These are phyloP conservation scores for Rhabdophis nuchalis DNA, from an alignment of 2,797 vertebrate species.

Conservation along the genomic window DNA sequence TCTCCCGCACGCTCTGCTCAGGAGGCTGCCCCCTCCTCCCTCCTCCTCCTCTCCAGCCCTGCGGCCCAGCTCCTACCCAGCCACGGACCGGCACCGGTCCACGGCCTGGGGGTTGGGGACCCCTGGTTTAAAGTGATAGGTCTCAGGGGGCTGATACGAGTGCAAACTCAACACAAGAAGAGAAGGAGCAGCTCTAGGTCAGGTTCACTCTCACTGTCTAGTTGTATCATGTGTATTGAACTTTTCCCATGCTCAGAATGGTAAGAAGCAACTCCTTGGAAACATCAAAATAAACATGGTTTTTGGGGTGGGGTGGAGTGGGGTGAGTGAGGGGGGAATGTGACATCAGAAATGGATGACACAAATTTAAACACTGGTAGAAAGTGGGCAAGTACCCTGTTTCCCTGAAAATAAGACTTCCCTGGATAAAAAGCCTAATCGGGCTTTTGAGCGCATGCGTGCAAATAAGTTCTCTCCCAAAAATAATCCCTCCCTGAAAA, in stretches of 20 bases:
- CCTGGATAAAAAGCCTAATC: too few relatives aligned
- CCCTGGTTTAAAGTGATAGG: neutral
- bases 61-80: too few relatives aligned
- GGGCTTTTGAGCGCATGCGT: too few relatives aligned
- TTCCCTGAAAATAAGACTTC: too few relatives aligned
- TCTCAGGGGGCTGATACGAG: neutral
- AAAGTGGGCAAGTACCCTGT: neutral
- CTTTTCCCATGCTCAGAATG: neutral
- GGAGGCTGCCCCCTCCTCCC: too few relatives aligned
- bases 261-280: neutral
- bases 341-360: neutral
- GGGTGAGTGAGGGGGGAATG: neutral
- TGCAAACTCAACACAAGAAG: neutral
- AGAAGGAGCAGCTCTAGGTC: neutral
- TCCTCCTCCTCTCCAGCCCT: too few relatives aligned
- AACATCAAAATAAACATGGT: neutral
- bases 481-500: too few relatives aligned
- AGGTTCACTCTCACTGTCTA: neutral
- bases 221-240: neutral
- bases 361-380: neutral
- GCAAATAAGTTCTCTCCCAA: too few relatives aligned
- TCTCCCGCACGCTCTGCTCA: too few relatives aligned
- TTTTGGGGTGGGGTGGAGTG: neutral
- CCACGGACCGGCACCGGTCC: too few relatives aligned
- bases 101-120: too few relatives aligned